phyloP scores from a whole-genome alignment of 2,113 vertebrate species.

The Elanus axillaris region DNA sequence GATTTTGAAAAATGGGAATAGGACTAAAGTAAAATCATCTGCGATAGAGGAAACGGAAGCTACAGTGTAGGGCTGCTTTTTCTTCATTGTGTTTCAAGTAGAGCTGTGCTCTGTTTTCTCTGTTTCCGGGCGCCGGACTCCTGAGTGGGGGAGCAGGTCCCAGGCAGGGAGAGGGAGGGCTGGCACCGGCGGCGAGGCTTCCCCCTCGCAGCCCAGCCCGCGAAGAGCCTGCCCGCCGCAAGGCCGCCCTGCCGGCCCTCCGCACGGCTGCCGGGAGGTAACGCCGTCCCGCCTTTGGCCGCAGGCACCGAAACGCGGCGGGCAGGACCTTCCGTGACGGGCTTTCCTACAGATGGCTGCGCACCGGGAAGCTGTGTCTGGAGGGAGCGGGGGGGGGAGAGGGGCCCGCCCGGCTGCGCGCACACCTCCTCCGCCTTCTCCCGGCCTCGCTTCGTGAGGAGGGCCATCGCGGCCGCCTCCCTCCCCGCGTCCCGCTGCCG shows the following conservation, averaged over 20 bases:
- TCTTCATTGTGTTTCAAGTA: fast-evolving
- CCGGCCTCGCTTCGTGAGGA: constrained; percentile 66
- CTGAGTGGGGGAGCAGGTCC: fast-evolving
- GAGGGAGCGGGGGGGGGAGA: no score
- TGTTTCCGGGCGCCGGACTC: fast-evolving
- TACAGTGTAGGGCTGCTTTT: neutral
- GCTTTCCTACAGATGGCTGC: no score
- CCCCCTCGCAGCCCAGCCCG: neutral
- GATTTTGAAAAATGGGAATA: neutral
- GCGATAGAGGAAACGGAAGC: fast-evolving
- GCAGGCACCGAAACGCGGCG: neutral
- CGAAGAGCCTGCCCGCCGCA: neutral
- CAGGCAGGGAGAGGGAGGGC: neutral
- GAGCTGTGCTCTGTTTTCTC: neutral
- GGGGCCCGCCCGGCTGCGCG: no score
- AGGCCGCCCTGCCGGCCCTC: neutral
- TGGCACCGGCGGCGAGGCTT: fast-evolving
- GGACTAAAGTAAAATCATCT: neutral
- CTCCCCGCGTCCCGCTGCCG: constrained; percentile 75
- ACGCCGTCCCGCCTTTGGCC: no score
- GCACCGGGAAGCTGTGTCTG: no score
- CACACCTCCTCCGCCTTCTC: constrained; percentile 78
- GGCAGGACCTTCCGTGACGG: fast-evolving
- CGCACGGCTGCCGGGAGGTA: no score
- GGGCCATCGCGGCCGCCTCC: constrained; percentile 67